These are phyloP conservation scores for Nerophis ophidion DNA, from an alignment of 2,113 vertebrate genomes.

Conservation along the genomic window DNA sequence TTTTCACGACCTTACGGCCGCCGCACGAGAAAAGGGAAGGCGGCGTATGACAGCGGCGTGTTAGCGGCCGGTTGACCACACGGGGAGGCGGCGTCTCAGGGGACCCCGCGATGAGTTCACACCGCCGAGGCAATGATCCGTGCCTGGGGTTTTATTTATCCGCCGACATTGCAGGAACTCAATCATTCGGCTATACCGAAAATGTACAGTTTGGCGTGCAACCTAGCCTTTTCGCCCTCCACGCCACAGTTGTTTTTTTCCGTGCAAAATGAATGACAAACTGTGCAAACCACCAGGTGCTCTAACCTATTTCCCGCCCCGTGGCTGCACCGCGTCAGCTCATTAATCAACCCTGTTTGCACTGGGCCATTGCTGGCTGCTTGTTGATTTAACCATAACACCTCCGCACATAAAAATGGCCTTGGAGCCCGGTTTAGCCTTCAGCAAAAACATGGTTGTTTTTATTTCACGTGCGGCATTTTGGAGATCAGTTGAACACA, in stretches of 20 bases:
- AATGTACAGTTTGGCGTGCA: conserved; percentile 27
- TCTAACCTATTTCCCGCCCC: conserved; percentile 39
- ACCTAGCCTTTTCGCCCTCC: conserved; percentile 20
- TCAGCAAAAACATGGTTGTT: conserved; percentile 22
- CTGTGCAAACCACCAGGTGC: conserved; percentile 56
- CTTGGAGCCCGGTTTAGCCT: conserved; percentile 50
- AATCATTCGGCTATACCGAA: conserved; percentile 36
- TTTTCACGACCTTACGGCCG: conserved; percentile 68
- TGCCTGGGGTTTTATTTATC: conserved; percentile 49
- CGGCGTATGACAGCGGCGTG: conserved; percentile 45
- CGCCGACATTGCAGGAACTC: conserved; percentile 42
- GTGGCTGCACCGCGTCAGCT: conserved; percentile 59
- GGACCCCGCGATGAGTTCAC: background rate
- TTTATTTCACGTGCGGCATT: conserved; percentile 21
- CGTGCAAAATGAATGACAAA: conserved; percentile 59
- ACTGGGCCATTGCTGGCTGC: conserved; percentile 50
- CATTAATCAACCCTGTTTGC: conserved; percentile 70
- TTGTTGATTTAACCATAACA: conserved; percentile 63
- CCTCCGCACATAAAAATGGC: conserved; percentile 46
- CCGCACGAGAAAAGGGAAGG: conserved; percentile 51
- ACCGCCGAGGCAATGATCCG: conserved; percentile 29
- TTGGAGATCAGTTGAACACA: conserved; percentile 4
- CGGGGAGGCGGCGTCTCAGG: conserved; percentile 7
- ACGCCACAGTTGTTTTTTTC: background rate
- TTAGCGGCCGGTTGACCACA: conserved; percentile 31